Conservation (phyloP, 2,888 invertebrate species). For the Gibbula magus region DNA sequence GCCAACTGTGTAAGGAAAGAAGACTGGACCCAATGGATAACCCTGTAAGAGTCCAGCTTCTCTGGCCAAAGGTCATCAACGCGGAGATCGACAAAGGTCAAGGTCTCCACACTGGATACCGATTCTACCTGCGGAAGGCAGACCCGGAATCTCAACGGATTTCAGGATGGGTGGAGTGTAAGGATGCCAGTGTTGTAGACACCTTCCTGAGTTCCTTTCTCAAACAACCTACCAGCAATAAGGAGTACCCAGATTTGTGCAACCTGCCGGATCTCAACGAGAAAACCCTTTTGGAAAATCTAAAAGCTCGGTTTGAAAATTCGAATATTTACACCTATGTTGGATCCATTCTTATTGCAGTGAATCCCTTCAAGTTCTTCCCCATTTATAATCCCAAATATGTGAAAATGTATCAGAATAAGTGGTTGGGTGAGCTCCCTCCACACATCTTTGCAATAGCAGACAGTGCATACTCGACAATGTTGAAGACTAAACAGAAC, state of each 20-base stretch:
- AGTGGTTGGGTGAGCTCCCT: slow-evolving; percentile 91
- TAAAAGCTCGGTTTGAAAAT: slow-evolving; percentile 88
- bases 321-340: slow-evolving; percentile 97
- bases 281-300: slow-evolving; percentile 91
- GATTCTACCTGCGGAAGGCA: slow-evolving; percentile 92
- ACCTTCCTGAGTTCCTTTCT: slow-evolving; percentile 94
- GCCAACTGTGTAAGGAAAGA: slow-evolving; percentile 93
- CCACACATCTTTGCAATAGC: slow-evolving; percentile 98
- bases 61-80: slow-evolving; percentile 75
- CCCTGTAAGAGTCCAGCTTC: slow-evolving; percentile 77
- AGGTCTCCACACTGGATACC: slow-evolving; percentile 73
- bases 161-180: slow-evolving; percentile 85
- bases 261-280: slow-evolving; percentile 96
- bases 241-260: slow-evolving; percentile 96
- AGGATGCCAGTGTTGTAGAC: slow-evolving; percentile 78
- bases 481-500: slow-evolving; percentile 92
- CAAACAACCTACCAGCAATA: slow-evolving; percentile 89
- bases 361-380: slow-evolving; percentile 92
- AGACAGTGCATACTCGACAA: slow-evolving; percentile 94
- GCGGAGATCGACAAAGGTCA: slow-evolving; percentile 48
- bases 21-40: slow-evolving; percentile 84
- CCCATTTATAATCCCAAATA: slow-evolving; percentile 98
- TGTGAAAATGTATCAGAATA: slow-evolving; percentile 95
- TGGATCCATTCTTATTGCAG: slow-evolving; percentile 94
- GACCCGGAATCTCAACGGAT: slow-evolving; percentile 75